phyloP scores from a whole-genome alignment of 2,113 vertebrate genomes.

The Hyperopisus bebe region DNA sequence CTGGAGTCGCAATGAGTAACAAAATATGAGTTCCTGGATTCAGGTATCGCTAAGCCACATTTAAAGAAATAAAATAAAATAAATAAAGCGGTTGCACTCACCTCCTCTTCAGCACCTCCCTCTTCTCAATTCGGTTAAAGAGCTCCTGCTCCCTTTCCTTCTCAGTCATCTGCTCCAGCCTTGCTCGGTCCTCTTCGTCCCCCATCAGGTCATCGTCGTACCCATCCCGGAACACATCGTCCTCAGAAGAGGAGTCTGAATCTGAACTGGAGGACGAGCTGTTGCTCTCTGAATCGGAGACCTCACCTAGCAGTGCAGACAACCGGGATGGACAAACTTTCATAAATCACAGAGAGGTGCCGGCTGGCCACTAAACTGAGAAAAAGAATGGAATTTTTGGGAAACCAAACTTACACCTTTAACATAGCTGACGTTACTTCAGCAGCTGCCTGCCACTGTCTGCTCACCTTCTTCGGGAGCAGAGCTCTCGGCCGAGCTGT shows the following conservation, averaged over 20 bases:
- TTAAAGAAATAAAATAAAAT: not conserved
- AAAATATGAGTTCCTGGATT: not conserved
- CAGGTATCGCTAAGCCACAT: not conserved
- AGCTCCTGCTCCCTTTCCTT: constrained; percentile 96
- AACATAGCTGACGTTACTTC: not conserved
- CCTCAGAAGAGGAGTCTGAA: constrained; percentile 91
- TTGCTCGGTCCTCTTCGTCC: constrained; percentile 89
- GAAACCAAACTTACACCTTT: not conserved
- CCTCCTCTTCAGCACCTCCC: constrained; percentile 96
- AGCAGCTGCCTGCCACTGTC: not conserved
- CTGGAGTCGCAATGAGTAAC: not conserved
- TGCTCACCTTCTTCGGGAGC: constrained; percentile 90
- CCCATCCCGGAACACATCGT: constrained; percentile 92
- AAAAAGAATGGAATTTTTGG: not conserved
- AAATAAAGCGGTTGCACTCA: constrained; percentile 42
- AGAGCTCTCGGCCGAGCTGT: constrained; percentile 90
- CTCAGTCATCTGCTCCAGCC: constrained; percentile 96
- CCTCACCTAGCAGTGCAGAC: constrained; percentile 69
- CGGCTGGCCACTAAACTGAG: not conserved
- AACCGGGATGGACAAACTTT: not conserved
- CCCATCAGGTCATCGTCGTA: constrained; percentile 98
- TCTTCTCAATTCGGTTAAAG: constrained; percentile 95
- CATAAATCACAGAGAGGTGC: not conserved
- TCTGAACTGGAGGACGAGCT: constrained; percentile 94
- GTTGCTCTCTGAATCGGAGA: constrained; percentile 95